A percentile compares a stretch with the other conserved stretches of the same genome.
Evolutionary conservation across 2,113 vertebrate species (phyloP).

Genomic region (Spilogale gracilis): DNA sequence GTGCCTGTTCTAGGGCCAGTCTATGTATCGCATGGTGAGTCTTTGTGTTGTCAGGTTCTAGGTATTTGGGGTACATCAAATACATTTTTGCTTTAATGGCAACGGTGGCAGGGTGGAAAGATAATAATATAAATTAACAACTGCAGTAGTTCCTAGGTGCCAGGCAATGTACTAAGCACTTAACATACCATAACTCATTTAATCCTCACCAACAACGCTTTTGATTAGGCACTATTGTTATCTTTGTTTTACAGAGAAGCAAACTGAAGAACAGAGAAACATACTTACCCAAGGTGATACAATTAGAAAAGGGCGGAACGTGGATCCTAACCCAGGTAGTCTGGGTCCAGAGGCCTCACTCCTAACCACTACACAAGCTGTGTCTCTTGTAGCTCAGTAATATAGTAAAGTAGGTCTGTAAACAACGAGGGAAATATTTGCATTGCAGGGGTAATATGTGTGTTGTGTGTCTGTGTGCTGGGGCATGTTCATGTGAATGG

Average conservation of each 20-base stretch:
- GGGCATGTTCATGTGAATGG: background rate
- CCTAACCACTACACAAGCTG: conserved; percentile 44
- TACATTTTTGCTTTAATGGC: background rate
- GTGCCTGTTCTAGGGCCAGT: background rate
- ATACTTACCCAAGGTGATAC: conserved; percentile 69
- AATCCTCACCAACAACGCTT: background rate
- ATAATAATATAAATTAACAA: background rate
- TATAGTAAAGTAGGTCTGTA: background rate
- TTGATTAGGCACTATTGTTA: background rate
- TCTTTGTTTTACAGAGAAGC: conserved; percentile 31
- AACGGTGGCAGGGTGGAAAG: background rate
- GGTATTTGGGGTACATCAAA: background rate
- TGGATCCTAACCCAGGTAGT: conserved; percentile 24
- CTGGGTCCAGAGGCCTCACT: conserved; percentile 45
- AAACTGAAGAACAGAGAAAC: conserved; percentile 68
- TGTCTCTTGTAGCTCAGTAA: background rate
- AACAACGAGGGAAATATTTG: background rate
- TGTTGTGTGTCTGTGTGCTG: background rate
- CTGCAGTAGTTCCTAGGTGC: background rate
- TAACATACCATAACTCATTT: background rate
- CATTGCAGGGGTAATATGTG: background rate
- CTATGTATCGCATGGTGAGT: background rate
- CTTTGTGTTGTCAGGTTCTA: background rate
- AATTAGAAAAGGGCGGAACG: conserved; percentile 34
- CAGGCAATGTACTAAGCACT: background rate